Evolutionary conservation across 2,888 invertebrate species (phyloP).

Genomic region (Caradrina kadenii): DNA sequence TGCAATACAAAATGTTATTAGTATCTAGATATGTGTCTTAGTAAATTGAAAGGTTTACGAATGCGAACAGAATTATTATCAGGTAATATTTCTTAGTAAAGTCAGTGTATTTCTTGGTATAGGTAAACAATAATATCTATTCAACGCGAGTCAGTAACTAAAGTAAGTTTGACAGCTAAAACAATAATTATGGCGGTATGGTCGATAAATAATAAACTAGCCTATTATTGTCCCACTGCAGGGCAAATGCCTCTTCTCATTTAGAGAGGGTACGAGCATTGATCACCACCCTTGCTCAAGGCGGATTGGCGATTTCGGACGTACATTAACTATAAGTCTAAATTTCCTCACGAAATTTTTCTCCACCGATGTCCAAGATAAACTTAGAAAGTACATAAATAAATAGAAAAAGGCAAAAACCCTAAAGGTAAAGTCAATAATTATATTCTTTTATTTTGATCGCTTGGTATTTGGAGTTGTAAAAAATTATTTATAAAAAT

Average conservation of each 20-base stretch:
- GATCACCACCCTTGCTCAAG: too few species aligned
- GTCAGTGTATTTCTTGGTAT: slow-evolving; percentile 17
- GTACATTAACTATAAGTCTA: too few species aligned
- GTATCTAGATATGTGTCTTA: not conserved
- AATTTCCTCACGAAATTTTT: too few species aligned
- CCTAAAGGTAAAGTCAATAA: too few species aligned
- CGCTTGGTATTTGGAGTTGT: not conserved
- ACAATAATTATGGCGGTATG: not conserved
- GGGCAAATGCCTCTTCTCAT: too few species aligned
- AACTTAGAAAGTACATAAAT: too few species aligned
- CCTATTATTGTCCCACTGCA: too few species aligned
- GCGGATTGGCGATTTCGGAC: too few species aligned
- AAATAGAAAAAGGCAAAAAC: too few species aligned
- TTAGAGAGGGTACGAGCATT: too few species aligned
- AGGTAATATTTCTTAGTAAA: slow-evolving; percentile 5
- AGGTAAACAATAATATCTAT: slow-evolving; percentile 17
- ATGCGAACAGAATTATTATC: not conserved
- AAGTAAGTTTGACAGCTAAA: slow-evolving; percentile 14
- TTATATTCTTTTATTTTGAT: not conserved
- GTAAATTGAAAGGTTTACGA: not conserved
- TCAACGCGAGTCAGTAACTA: not conserved
- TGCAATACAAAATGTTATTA: not conserved
- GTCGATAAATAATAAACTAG: not conserved
- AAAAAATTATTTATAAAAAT: not conserved
- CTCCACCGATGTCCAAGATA: too few species aligned